Evolutionary conservation across 2,113 vertebrate species (phyloP).

Genomic region (Cebus imitator): DNA sequence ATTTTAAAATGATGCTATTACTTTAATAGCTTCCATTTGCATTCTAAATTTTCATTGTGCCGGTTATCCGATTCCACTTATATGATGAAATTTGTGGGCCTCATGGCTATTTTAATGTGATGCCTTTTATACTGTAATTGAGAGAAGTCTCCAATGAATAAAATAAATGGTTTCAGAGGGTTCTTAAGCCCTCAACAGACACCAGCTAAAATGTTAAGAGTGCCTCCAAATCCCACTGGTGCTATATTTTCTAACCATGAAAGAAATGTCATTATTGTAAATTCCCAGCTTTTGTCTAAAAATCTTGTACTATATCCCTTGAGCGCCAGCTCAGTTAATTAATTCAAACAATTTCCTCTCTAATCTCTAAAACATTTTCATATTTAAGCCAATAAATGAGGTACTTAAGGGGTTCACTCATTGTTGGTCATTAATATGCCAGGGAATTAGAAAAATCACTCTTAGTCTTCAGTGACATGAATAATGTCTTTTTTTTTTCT

Average conservation of each 20-base stretch:
- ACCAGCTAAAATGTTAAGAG: conserved; percentile 87
- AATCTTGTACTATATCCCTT: conserved; percentile 85
- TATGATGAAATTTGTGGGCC: conserved; percentile 79
- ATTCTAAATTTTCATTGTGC: conserved; percentile 82
- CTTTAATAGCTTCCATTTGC: conserved; percentile 81
- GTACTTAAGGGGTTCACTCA: conserved; percentile 83
- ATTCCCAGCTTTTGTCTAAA: conserved; percentile 88
- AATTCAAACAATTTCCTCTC: conserved; percentile 88
- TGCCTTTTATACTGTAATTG: conserved; percentile 85
- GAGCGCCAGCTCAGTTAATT: conserved; percentile 87
- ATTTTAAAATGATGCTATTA: conserved; percentile 78
- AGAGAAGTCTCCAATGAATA: conserved; percentile 81
- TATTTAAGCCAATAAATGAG: conserved; percentile 89
- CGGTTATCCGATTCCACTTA: conserved; percentile 67
- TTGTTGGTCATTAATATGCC: conserved; percentile 87
- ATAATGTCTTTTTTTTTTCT: conserved; percentile 73
- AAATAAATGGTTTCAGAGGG: conserved; percentile 85
- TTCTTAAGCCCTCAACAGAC: conserved; percentile 82
- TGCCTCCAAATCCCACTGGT: conserved; percentile 83
- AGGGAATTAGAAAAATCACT: conserved; percentile 84
- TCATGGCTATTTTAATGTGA: conserved; percentile 82
- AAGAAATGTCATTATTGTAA: conserved; percentile 89
- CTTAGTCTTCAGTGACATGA: conserved; percentile 75
- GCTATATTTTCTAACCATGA: conserved; percentile 85
- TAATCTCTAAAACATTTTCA: conserved; percentile 90